Conservation (phyloP, 1,140 invertebrate species). For the Onthophagus taurus region DNA sequence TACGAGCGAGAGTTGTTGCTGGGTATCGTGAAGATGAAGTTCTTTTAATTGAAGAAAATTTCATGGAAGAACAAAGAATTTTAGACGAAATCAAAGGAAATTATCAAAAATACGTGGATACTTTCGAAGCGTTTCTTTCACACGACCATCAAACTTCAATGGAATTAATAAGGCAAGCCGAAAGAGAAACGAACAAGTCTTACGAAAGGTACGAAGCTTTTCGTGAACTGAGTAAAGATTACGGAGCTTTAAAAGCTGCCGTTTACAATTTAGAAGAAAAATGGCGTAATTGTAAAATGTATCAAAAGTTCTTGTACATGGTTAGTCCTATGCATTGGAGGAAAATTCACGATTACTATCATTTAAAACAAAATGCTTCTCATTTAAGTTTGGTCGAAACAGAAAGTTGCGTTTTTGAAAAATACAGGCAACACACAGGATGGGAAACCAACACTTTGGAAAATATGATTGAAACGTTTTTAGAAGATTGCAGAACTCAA, state of each 20-base stretch:
- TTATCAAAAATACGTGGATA: constrained; percentile 45
- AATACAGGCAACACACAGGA: constrained; percentile 20
- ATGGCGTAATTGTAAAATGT: constrained; percentile 50
- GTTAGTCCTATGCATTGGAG: constrained; percentile 50
- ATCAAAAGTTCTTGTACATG: constrained; percentile 53
- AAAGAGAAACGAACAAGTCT: constrained; percentile 41
- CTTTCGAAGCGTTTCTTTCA: constrained; percentile 53
- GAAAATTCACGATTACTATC: constrained; percentile 34
- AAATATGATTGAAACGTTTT: constrained; percentile 42
- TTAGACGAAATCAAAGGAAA: constrained; percentile 45
- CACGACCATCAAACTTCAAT: constrained; percentile 52
- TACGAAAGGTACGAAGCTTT: constrained; percentile 41
- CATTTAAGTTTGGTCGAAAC: neutral
- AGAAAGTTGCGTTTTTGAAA: constrained; percentile 22
- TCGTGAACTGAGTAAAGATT: constrained; percentile 41
- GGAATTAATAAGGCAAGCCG: constrained; percentile 42
- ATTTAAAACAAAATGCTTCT: neutral
- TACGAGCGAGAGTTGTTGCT: constrained; percentile 44
- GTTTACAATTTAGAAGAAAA: constrained; percentile 52
- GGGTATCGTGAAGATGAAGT: constrained; percentile 51
- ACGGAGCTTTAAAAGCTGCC: constrained; percentile 43
- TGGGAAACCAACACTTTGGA: constrained; percentile 37
- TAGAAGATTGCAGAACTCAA: constrained; percentile 38
- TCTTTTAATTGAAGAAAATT: constrained; percentile 48
- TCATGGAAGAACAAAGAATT: constrained; percentile 45